Evolutionary conservation across 2,888 invertebrate species (phyloP).

Genomic region (Malthinus flaveolus): DNA sequence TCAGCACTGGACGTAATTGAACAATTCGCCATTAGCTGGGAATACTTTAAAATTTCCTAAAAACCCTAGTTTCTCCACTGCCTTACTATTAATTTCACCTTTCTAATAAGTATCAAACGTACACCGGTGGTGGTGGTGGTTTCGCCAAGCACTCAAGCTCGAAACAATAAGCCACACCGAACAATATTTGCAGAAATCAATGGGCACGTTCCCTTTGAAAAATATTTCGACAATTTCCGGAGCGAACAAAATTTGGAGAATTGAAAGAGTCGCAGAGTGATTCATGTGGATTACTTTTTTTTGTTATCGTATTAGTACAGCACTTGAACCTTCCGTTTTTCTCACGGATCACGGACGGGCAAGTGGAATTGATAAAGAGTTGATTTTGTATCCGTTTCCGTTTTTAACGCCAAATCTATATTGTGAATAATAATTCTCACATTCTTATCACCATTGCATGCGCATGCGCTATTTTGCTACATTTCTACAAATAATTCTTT

Average conservation of each 20-base stretch:
- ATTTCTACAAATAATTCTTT: background rate
- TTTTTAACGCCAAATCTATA: background rate
- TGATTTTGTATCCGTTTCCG: constrained; percentile 1
- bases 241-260: background rate
- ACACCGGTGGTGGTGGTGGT: too few relatives aligned
- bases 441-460: background rate
- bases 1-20: too few relatives aligned
- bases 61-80: too few relatives aligned
- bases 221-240: constrained; percentile 24
- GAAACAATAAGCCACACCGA: too few relatives aligned
- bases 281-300: background rate
- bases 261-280: background rate
- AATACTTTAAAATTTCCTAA: too few relatives aligned
- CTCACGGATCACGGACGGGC: constrained; percentile 1
- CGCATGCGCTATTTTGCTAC: constrained; percentile 8
- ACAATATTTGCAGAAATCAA: too few relatives aligned
- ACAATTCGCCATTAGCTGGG: too few relatives aligned
- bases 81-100: too few relatives aligned
- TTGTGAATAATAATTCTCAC: too few relatives aligned
- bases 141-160: too few relatives aligned
- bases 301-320: background rate
- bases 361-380: background rate
- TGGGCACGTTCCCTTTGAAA: constrained; percentile 14
- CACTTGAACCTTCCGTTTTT: constrained; percentile 4
- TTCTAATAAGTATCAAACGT: too few relatives aligned